Evolutionary conservation across 2,888 invertebrate genomes (phyloP).

Genomic region (Sericinus montela): DNA sequence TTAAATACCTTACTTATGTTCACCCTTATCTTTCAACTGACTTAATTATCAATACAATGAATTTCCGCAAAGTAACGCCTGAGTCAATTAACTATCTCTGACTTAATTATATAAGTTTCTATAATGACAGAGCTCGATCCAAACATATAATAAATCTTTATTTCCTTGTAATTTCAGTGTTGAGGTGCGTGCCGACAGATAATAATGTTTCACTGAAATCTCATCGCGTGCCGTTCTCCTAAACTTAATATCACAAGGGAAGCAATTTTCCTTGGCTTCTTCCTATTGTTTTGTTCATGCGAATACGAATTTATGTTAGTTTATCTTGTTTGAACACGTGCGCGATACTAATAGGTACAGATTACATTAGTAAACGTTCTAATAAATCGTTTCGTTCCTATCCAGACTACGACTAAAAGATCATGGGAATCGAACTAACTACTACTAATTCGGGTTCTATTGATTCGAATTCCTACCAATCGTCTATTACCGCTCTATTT

Average conservation of each 20-base stretch:
- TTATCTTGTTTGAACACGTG: not conserved
- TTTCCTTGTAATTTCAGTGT: slow-evolving; percentile 5
- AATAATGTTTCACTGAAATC: slow-evolving; percentile 19
- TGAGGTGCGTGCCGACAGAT: slow-evolving; percentile 22
- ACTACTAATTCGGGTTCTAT: too few relatives aligned
- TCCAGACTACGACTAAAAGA: too few relatives aligned
- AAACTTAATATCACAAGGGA: slow-evolving; percentile 17
- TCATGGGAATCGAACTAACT: too few relatives aligned
- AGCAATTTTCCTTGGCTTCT: slow-evolving; percentile 11
- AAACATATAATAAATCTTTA: slow-evolving; percentile 6
- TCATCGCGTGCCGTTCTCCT: slow-evolving; percentile 20
- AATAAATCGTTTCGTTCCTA: too few relatives aligned
- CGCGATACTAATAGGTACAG: not conserved
- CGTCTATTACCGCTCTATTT: too few relatives aligned
- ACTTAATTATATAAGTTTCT: not conserved
- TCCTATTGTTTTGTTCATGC: slow-evolving; percentile 14
- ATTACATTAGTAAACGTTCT: too few relatives aligned
- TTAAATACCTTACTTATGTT: too few relatives aligned
- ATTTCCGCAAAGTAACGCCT: too few relatives aligned
- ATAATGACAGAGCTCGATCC: not conserved
- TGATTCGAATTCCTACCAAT: too few relatives aligned
- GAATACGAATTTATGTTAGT: not conserved
- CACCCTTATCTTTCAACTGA: too few relatives aligned
- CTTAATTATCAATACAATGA: too few relatives aligned
- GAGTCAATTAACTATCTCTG: too few relatives aligned